Conservation (phyloP, 1,140 invertebrate genomes). For the Ostrea denselamellosa region DNA sequence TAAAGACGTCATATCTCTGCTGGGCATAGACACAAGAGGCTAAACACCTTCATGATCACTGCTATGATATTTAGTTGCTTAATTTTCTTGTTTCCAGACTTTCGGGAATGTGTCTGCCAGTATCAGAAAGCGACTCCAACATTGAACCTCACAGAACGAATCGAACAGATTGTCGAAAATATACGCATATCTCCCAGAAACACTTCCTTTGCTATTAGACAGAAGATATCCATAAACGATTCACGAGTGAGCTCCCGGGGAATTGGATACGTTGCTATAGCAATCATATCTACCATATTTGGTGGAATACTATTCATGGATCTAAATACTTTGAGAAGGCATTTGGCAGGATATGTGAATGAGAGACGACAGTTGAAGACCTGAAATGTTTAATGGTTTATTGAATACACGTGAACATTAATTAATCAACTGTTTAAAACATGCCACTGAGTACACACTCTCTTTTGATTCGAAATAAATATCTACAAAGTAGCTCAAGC, state of each 20-base stretch:
- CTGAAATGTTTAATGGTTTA: no score
- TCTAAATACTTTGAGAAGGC: not conserved
- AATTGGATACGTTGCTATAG: slow-evolving; percentile 26
- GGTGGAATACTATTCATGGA: slow-evolving; percentile 32
- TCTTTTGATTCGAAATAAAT: no score
- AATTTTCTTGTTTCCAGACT: not conserved
- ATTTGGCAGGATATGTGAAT: not conserved
- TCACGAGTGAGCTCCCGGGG: not conserved
- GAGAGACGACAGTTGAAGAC: not conserved
- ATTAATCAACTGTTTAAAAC: no score
- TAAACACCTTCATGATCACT: no score
- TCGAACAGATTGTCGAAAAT: not conserved
- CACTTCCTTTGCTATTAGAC: slow-evolving; percentile 13
- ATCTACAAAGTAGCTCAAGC: no score
- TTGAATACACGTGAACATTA: no score
- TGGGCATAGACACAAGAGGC: no score
- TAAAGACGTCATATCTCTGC: not conserved
- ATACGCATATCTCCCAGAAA: slow-evolving; percentile 9
- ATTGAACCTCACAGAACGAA: not conserved
- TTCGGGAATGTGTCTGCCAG: not conserved
- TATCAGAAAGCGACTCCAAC: not conserved
- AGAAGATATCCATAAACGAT: not conserved
- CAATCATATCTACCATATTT: slow-evolving; percentile 26
- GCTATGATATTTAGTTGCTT: no score
- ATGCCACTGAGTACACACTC: no score